phyloP scores from a whole-genome alignment of 2,797 vertebrate species.

The Alcedo quadribrachys region DNA sequence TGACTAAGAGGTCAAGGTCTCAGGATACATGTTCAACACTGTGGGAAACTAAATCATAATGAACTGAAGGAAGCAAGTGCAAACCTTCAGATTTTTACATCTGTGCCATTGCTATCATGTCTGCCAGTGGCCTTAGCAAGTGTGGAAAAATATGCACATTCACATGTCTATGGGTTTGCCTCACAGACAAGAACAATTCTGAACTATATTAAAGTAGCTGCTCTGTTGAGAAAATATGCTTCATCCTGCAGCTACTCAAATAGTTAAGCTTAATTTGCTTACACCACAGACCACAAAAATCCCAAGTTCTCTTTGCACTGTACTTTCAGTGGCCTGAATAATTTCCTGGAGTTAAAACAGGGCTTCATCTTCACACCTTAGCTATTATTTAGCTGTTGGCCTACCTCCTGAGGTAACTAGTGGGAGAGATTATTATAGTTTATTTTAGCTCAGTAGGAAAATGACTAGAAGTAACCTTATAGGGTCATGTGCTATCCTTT shows the following conservation, averaged over 20 bases:
- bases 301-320: not conserved
- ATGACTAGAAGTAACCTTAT: not conserved
- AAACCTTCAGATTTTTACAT: not conserved
- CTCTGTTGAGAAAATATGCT: not conserved
- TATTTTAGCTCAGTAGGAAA: not conserved
- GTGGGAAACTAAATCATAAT: not conserved
- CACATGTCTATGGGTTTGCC: not conserved
- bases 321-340: not conserved
- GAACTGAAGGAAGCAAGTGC: not conserved
- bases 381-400: not conserved
- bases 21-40: not conserved
- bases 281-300: not conserved
- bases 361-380: not conserved
- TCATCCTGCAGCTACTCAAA: not conserved
- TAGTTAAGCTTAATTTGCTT: not conserved
- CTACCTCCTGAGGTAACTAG: not conserved
- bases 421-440: not conserved
- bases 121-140: not conserved
- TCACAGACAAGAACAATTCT: not conserved
- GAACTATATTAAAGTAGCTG: not conserved
- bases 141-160: not conserved
- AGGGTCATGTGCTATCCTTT: not conserved
- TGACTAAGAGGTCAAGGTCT: not conserved
- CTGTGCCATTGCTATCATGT: fast-evolving
- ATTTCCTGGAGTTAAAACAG: not conserved